phyloP scores from a whole-genome alignment of 2,113 vertebrate species.

The Odobenus rosmarus region DNA sequence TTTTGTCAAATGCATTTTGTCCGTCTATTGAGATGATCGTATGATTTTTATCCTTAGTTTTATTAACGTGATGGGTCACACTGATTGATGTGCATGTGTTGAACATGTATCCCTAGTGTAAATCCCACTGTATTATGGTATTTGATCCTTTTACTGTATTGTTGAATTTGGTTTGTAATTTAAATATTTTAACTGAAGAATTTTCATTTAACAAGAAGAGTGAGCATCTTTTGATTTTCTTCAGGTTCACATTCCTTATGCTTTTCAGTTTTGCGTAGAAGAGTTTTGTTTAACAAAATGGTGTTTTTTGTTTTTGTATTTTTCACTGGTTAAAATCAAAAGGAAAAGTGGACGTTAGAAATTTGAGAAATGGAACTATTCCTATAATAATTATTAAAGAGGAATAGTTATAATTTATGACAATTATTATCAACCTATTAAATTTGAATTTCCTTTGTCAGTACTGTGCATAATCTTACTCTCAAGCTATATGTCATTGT shows the following conservation, averaged over 20 bases:
- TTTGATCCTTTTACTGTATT: not conserved
- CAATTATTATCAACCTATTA: not conserved
- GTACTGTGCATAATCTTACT: not conserved
- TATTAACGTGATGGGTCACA: not conserved
- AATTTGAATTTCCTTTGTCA: slow-evolving; percentile 53
- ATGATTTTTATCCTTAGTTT: not conserved
- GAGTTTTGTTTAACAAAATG: not conserved
- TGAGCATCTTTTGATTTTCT: slow-evolving; percentile 11
- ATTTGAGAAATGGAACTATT: slow-evolving; percentile 33
- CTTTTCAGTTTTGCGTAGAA: not conserved
- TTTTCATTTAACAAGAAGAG: not conserved
- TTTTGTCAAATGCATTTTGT: not conserved
- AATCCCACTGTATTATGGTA: not conserved
- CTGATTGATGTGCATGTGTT: not conserved
- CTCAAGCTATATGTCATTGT: not conserved
- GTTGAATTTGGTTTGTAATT: not conserved
- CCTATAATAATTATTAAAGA: not conserved
- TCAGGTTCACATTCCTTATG: not conserved
- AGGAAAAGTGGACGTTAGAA: slow-evolving; percentile 38
- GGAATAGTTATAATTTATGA: not conserved
- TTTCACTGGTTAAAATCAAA: slow-evolving; percentile 37
- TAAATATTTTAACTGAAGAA: not conserved
- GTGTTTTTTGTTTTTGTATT: not conserved
- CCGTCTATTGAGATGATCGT: not conserved
- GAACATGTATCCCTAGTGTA: not conserved